Conservation (phyloP, 2,113 vertebrate genomes). For the Oxyruncus cristatus region DNA sequence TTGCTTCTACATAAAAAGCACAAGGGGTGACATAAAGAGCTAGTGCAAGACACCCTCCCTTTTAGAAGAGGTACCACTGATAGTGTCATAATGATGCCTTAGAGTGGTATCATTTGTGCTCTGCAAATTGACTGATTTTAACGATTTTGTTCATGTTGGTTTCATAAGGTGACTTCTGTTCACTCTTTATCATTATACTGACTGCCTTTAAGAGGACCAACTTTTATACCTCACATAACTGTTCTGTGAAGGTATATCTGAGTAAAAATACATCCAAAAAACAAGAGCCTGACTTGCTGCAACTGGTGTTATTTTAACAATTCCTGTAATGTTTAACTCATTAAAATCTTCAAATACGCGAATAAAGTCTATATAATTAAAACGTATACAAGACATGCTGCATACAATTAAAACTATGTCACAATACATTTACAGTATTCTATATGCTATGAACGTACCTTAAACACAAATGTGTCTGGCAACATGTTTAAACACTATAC, state of each 20-base stretch:
- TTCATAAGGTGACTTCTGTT: not conserved
- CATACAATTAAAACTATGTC: not conserved
- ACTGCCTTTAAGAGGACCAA: not conserved
- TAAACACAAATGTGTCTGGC: not conserved
- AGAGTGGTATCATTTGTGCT: not conserved
- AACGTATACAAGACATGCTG: not conserved
- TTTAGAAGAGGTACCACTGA: not conserved
- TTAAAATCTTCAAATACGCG: not conserved
- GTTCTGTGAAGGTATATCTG: not conserved
- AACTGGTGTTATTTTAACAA: not conserved
- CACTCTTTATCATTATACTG: not conserved
- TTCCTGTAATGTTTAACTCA: not conserved
- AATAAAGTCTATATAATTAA: not conserved
- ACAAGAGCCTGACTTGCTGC: rapidly evolving
- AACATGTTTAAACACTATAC: conserved; percentile 16
- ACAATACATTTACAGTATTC: not conserved
- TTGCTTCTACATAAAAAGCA: not conserved
- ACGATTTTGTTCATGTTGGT: not conserved
- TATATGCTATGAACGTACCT: not conserved
- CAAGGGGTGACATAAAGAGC: not conserved
- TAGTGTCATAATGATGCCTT: not conserved
- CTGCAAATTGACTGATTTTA: not conserved
- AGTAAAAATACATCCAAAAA: not conserved
- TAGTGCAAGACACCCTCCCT: not conserved
- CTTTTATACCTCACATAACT: not conserved